These are phyloP conservation scores for Dermolepida albohirtum DNA, from an alignment of 2,888 invertebrate genomes.

Conservation along the genomic window DNA sequence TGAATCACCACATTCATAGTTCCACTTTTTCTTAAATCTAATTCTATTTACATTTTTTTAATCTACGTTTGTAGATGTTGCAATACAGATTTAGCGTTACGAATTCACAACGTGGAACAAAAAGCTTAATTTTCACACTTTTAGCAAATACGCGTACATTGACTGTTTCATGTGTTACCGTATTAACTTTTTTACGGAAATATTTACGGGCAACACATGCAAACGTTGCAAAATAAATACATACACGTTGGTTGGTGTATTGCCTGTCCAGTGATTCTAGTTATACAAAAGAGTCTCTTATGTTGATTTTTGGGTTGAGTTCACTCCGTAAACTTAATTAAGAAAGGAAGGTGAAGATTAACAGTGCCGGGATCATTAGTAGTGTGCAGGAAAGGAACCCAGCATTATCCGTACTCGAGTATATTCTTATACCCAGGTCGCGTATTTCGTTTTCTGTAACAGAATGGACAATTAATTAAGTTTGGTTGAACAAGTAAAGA, in stretches of 20 bases:
- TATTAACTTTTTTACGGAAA: conserved; percentile 8
- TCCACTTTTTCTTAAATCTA: too few relatives aligned
- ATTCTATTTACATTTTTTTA: too few relatives aligned
- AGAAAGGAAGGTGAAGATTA: conserved; percentile 38
- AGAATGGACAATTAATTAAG: conserved; percentile 44
- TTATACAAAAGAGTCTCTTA: conserved; percentile 50
- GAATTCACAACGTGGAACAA: too few relatives aligned
- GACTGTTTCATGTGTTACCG: not conserved
- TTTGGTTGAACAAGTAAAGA: not conserved
- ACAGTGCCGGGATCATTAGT: conserved; percentile 26
- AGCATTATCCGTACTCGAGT: conserved; percentile 43
- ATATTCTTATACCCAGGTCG: conserved; percentile 58
- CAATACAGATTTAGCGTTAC: too few relatives aligned
- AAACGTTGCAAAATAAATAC: conserved; percentile 8
- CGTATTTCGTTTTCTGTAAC: conserved; percentile 60
- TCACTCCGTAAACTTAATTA: conserved; percentile 33
- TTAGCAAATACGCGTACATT: too few relatives aligned
- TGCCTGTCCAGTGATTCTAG: conserved; percentile 60
- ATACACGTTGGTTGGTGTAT: conserved; percentile 56
- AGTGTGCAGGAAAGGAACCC: conserved; percentile 18
- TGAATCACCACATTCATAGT: too few relatives aligned
- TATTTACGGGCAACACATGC: not conserved
- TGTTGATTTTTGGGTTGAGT: conserved; percentile 5
- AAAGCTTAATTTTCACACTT: too few relatives aligned
- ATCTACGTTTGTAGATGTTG: too few relatives aligned